Evolutionary conservation across 2,113 vertebrate species (phyloP), one percentile per base, ranked within the genome.

Genomic region (Oncorhynchus clarkii): DNA sequence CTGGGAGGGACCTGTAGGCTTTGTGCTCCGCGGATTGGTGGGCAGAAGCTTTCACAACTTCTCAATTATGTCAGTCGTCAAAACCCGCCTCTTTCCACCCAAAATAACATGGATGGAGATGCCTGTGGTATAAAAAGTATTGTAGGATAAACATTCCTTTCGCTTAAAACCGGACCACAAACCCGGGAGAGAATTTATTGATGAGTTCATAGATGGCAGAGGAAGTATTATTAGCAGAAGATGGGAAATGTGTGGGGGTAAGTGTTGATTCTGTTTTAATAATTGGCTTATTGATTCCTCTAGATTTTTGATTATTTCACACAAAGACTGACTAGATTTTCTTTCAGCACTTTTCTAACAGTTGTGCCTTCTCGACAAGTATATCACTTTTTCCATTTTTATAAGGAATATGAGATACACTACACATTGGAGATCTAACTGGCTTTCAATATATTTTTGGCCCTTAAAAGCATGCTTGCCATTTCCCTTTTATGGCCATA

Each of bases 151-250:
- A 71, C 45, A 34, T 54, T 64, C 72, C 27, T 76, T 29, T 27
- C 54, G 72, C 81, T 67, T 16, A 16, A 64, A 77, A 34, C 9
- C 66, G 34, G 73, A 72, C 76, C 71, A 34, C 69, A 85, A 26
- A 65, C 68, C 34, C 5, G 1, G 60, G 74, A 60, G 3, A 78
- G 11, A 31, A 12, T 59, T 70, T 78, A 67, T 83, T 79, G n/a
- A 81, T 83, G 70, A 82, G 26, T 75, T 77, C 20, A 22, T 88
- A 90, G 80, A 94, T 94, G 93, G 92, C 91, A 60, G 91, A 91
- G 71, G 90, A 93, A 83, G 69, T 87, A 34, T 85, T 93, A 76
- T 9, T 77, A 60, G 80, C 80, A 59, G 71, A 84, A 70, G 14
- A 83, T 81, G 88, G 64, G 34, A 90, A 89, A 77, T 49, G 69